Conservation (phyloP, 2,113 vertebrate species). For the Furnarius figulus region DNA sequence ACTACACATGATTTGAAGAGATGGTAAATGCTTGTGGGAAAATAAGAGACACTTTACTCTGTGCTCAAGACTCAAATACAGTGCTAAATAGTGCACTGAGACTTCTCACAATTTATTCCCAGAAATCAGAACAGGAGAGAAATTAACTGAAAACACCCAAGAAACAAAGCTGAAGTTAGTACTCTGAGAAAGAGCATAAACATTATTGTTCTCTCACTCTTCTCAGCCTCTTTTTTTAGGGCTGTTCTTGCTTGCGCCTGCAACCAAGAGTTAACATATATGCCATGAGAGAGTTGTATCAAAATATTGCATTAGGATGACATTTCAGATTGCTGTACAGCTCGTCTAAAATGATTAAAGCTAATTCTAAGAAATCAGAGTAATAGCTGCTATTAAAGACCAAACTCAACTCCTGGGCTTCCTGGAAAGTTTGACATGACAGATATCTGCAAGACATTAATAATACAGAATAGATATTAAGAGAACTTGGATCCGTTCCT, state of each 20-base stretch:
- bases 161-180: background rate
- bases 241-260: background rate
- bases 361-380: slow-evolving; percentile 68
- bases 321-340: slow-evolving; percentile 56
- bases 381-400: slow-evolving; percentile 64
- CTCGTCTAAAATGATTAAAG: slow-evolving; percentile 60
- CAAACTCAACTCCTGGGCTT: slow-evolving; percentile 41
- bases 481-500: slow-evolving; percentile 14
- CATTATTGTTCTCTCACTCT: background rate
- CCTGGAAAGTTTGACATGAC: slow-evolving; percentile 64
- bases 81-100: background rate
- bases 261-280: slow-evolving; percentile 17
- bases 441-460: slow-evolving; percentile 57
- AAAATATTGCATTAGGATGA: slow-evolving; percentile 58
- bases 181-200: background rate
- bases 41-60: background rate
- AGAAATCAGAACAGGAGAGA: background rate
- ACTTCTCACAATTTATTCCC: background rate
- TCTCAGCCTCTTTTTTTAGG: background rate
- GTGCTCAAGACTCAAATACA: background rate
- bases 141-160: background rate
- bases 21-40: background rate
- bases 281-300: background rate
- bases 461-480: slow-evolving; percentile 42
- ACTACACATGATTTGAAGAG: background rate